These are phyloP conservation scores for Pharmacophagus antenor DNA, from an alignment of 2,888 invertebrate genomes.

Conservation along the genomic window DNA sequence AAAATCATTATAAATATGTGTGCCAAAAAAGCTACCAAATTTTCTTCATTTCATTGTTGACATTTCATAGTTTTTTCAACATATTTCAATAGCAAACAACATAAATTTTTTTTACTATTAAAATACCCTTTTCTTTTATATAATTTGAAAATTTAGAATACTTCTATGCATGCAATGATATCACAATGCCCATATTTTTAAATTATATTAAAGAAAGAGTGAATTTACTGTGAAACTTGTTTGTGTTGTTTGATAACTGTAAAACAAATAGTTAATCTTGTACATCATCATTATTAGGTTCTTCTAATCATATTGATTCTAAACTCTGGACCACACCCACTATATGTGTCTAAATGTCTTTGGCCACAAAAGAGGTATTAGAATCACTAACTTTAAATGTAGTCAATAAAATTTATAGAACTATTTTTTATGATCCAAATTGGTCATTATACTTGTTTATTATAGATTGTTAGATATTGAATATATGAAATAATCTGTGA, in stretches of 20 bases:
- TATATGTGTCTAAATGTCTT: too few relatives aligned
- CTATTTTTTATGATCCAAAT: too few relatives aligned
- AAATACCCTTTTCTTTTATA: neutral
- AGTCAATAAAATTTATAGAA: too few relatives aligned
- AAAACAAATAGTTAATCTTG: neutral
- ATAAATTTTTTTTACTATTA: neutral
- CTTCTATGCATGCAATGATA: neutral
- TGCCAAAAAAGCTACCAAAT: neutral
- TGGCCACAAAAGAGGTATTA: too few relatives aligned
- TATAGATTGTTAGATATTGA: too few relatives aligned
- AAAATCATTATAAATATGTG: neutral
- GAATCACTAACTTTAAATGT: too few relatives aligned
- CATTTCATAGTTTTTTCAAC: neutral
- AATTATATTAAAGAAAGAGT: neutral
- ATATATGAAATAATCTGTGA: too few relatives aligned
- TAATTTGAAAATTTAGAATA: neutral
- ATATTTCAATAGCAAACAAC: neutral
- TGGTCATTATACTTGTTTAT: too few relatives aligned
- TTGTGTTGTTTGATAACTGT: neutral
- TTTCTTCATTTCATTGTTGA: neutral
- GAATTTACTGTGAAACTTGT: neutral
- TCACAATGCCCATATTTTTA: neutral
- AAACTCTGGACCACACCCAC: too few relatives aligned
- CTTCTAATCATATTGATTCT: too few relatives aligned
- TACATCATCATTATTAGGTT: too few relatives aligned